These are phyloP conservation scores for Scyliorhinus canicula DNA, from an alignment of 2,797 vertebrate genomes.

Conservation along the genomic window DNA sequence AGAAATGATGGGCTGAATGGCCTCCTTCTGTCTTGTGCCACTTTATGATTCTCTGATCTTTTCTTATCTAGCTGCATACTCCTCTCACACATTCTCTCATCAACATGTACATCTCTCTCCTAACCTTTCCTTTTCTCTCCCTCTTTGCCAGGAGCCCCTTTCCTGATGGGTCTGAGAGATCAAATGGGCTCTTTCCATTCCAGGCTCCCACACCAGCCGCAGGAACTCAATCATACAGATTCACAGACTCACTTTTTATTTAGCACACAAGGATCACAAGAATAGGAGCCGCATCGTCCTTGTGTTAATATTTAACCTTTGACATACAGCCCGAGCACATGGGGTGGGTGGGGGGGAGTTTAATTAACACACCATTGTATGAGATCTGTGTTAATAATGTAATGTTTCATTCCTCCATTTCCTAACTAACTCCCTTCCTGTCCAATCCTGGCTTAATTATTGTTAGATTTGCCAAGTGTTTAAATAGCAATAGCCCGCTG, in stretches of 20 bases:
- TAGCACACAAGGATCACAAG: neutral
- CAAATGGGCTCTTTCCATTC: neutral
- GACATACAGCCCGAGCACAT: neutral
- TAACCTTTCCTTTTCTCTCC: neutral
- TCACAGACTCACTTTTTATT: neutral
- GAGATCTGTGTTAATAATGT: neutral
- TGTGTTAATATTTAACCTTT: slow-evolving; percentile 23
- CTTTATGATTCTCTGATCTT: neutral
- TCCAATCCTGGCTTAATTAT: neutral
- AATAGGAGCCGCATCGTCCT: neutral
- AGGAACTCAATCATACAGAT: neutral
- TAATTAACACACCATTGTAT: neutral
- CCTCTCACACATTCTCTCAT: neutral
- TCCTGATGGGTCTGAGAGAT: neutral
- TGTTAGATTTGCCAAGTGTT: neutral
- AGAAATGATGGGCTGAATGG: neutral
- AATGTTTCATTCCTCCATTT: neutral
- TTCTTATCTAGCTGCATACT: neutral
- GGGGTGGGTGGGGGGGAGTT: too few relatives aligned
- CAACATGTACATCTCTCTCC: neutral
- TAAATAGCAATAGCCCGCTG: neutral
- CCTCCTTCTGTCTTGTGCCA: neutral
- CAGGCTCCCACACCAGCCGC: neutral
- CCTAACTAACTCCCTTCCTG: neutral
- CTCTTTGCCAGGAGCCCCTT: neutral